phyloP scores from a whole-genome alignment of 2,113 vertebrate genomes.

The Castor canadensis region DNA sequence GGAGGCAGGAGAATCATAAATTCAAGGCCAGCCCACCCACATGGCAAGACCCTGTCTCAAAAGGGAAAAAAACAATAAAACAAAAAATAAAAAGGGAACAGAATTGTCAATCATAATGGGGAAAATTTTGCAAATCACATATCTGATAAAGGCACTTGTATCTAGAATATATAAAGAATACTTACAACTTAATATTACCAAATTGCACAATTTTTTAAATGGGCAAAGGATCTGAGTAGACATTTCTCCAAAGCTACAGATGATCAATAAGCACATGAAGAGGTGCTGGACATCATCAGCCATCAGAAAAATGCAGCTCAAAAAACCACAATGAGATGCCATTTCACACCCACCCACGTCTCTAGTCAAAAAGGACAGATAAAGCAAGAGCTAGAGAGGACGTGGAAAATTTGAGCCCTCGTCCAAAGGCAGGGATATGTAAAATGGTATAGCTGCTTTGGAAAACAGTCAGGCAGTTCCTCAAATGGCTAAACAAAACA shows the following conservation, averaged over 20 bases:
- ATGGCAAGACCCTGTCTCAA: background rate
- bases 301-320: background rate
- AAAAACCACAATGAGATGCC: background rate
- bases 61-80: background rate
- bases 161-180: background rate
- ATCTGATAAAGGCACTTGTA: background rate
- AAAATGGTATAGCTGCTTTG: background rate
- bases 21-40: background rate
- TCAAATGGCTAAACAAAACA: background rate
- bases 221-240: background rate
- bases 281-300: background rate
- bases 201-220: background rate
- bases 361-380: background rate
- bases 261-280: background rate
- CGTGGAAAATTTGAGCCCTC: background rate
- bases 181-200: background rate
- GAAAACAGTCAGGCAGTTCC: background rate
- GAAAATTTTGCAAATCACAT: background rate
- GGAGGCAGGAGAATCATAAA: background rate
- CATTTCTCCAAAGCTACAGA: background rate
- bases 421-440: background rate
- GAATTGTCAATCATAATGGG: background rate
- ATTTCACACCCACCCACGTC: background rate
- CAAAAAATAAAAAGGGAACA: background rate
- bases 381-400: background rate